phyloP scores from a whole-genome alignment of 2,797 vertebrate species.

The Bradypodion ventrale region DNA sequence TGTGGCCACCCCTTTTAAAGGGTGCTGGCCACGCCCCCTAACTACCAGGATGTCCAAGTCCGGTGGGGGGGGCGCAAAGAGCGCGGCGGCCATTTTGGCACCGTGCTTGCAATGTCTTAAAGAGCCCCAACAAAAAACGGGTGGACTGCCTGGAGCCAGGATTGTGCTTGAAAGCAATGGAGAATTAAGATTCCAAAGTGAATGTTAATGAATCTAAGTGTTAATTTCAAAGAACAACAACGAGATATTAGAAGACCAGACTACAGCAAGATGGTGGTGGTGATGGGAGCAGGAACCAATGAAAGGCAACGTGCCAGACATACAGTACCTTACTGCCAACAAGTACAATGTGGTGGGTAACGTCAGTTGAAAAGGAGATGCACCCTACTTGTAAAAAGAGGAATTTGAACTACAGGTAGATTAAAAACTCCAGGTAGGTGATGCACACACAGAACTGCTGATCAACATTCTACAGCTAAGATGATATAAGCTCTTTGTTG shows the following conservation, averaged over 20 bases:
- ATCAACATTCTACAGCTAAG: not conserved
- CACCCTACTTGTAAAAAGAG: not conserved
- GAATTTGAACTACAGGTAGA: not conserved
- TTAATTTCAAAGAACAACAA: constrained; percentile 46
- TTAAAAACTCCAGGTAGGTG: not conserved
- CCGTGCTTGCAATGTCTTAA: no score
- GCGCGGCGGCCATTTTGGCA: no score
- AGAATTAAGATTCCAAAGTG: not conserved
- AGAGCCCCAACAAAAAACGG: constrained; percentile 28
- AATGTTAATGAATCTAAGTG: constrained; percentile 39
- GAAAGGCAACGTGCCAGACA: not conserved
- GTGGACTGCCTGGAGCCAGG: constrained; percentile 18
- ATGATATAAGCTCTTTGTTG: no score
- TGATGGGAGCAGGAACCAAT: not conserved
- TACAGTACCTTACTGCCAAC: constrained; percentile 23
- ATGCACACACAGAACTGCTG: not conserved
- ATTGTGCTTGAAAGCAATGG: not conserved
- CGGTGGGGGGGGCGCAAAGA: no score
- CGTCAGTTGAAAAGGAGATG: not conserved
- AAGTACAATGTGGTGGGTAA: not conserved
- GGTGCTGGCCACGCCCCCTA: no score
- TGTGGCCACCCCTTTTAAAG: no score
- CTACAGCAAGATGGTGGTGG: not conserved
- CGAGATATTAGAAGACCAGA: constrained; percentile 10
- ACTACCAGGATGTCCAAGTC: no score